phyloP scores from a whole-genome alignment of 1,140 invertebrate genomes.

The Bombus consobrinus region DNA sequence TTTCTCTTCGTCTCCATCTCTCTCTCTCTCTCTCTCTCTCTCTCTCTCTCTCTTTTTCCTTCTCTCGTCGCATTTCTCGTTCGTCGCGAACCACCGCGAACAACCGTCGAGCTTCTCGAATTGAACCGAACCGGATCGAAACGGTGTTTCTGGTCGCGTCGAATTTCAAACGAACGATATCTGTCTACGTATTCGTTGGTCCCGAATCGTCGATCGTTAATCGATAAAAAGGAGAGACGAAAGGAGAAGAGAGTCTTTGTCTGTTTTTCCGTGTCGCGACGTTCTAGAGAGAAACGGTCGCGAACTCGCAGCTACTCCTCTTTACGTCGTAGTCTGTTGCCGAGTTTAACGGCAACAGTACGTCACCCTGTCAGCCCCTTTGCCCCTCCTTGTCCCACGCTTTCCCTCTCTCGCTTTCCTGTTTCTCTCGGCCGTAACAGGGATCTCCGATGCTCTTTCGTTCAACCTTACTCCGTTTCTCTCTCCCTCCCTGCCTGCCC shows the following conservation, averaged over 20 bases:
- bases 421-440: slow-evolving; percentile 15
- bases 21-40: background rate
- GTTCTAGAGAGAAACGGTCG: slow-evolving; percentile 29
- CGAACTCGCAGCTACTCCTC: slow-evolving; percentile 32
- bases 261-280: slow-evolving; percentile 47
- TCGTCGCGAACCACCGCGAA: background rate
- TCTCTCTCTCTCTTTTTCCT: no score
- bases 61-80: background rate
- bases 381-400: slow-evolving; percentile 52
- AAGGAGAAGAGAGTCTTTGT: background rate
- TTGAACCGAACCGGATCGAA: slow-evolving; percentile 19
- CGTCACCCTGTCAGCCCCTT: slow-evolving; percentile 72
- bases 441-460: slow-evolving; percentile 21
- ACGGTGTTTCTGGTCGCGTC: background rate
- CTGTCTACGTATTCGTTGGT: background rate
- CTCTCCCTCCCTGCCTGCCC: background rate
- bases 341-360: slow-evolving; percentile 81
- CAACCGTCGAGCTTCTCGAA: slow-evolving; percentile 47
- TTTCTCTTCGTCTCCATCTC: background rate
- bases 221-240: background rate
- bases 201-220: background rate
- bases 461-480: background rate
- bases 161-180: background rate
- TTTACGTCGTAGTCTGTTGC: slow-evolving; percentile 64
- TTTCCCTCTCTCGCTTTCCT: slow-evolving; percentile 36